Conservation (phyloP, 2,113 vertebrate species). For the Periophthalmus modestus region DNA sequence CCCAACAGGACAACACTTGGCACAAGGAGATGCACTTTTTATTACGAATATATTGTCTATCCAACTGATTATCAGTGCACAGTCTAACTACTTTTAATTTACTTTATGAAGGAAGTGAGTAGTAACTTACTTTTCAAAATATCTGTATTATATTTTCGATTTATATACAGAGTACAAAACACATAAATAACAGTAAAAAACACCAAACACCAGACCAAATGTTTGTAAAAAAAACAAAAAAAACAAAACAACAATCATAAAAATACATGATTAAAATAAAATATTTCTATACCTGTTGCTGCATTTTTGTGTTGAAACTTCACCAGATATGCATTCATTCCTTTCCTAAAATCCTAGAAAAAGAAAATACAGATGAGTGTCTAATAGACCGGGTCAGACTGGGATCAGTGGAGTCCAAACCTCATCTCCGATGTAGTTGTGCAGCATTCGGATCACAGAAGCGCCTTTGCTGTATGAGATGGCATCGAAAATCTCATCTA, state of each 20-base stretch:
- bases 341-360: slow-evolving; percentile 95
- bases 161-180: too few species aligned
- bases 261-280: background rate
- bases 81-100: background rate
- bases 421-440: slow-evolving; percentile 96
- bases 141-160: too few species aligned
- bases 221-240: background rate
- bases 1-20: too few species aligned
- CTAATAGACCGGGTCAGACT: background rate
- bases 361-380: accelerated
- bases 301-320: slow-evolving; percentile 98
- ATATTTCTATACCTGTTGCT: slow-evolving; percentile 84
- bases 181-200: background rate
- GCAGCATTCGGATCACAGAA: slow-evolving; percentile 97
- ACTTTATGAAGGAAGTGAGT: too few species aligned
- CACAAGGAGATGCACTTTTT: too few species aligned
- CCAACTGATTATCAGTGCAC: background rate
- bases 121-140: too few species aligned
- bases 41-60: background rate
- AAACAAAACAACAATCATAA: background rate
- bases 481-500: slow-evolving; percentile 98
- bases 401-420: slow-evolving; percentile 64
- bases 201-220: too few species aligned
- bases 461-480: slow-evolving; percentile 99
- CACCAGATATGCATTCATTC: slow-evolving; percentile 94